These are phyloP conservation scores for Catostomus latipinnis DNA, from an alignment of 2,797 vertebrate genomes.

Conservation along the genomic window DNA sequence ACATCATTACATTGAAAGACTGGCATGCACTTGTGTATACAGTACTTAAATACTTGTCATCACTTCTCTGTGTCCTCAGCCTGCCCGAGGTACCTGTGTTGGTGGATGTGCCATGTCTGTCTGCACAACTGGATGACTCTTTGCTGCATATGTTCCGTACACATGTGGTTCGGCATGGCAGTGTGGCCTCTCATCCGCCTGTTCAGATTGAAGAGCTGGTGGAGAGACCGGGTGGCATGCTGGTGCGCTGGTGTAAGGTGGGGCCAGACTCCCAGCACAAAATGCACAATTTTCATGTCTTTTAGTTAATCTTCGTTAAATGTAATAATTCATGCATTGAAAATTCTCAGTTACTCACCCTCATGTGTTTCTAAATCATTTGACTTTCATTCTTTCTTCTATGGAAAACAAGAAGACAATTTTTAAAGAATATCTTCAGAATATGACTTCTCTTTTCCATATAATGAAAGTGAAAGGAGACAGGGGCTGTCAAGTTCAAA, in stretches of 20 bases:
- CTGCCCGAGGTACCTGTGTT: slow-evolving; percentile 94
- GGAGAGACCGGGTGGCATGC: slow-evolving; percentile 90
- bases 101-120: slow-evolving; percentile 93
- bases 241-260: slow-evolving; percentile 97
- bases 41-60: too few species aligned
- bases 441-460: too few species aligned
- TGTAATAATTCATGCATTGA: too few species aligned
- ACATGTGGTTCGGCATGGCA: slow-evolving; percentile 84
- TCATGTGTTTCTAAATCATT: too few species aligned
- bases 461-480: too few species aligned
- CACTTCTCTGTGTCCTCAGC: slow-evolving; percentile 68
- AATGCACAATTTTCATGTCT: background rate
- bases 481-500: too few species aligned
- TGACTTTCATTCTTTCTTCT: too few species aligned
- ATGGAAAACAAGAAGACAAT: too few species aligned
- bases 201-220: slow-evolving; percentile 94
- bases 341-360: too few species aligned
- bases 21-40: background rate
- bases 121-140: slow-evolving; percentile 93
- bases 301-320: background rate
- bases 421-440: too few species aligned
- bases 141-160: slow-evolving; percentile 86
- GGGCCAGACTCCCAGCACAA: slow-evolving; percentile 39
- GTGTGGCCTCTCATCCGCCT: slow-evolving; percentile 90
- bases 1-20: too few species aligned